These are phyloP conservation scores for Amphiprion percula DNA, from an alignment of 2,113 vertebrate genomes.

Conservation along the genomic window DNA sequence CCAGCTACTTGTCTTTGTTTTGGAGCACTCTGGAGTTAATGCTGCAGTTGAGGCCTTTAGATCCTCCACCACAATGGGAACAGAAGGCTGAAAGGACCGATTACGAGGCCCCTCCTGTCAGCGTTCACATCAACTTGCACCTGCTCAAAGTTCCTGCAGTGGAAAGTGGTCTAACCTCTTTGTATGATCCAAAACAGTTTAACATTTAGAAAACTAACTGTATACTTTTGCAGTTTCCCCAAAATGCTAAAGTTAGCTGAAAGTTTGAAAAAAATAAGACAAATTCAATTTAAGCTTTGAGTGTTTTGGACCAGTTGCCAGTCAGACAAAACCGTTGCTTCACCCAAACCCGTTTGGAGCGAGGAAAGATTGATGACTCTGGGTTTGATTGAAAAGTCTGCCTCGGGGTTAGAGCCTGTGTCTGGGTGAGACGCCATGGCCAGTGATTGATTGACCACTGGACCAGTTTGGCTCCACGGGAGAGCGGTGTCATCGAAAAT, in stretches of 20 bases:
- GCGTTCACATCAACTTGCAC: too few relatives aligned
- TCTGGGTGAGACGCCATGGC: slow-evolving; percentile 79
- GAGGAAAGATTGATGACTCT: slow-evolving; percentile 83
- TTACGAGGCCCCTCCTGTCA: too few relatives aligned
- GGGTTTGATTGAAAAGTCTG: slow-evolving; percentile 87
- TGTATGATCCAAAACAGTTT: too few relatives aligned
- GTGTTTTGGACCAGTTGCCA: slow-evolving; percentile 60
- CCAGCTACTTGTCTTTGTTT: too few relatives aligned
- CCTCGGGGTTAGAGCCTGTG: slow-evolving; percentile 79
- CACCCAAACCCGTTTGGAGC: slow-evolving; percentile 51
- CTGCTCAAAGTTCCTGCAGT: too few relatives aligned
- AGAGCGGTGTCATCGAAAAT: slow-evolving; percentile 75
- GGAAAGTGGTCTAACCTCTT: too few relatives aligned
- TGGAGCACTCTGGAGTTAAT: too few relatives aligned
- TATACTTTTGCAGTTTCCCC: not conserved
- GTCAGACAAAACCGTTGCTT: slow-evolving; percentile 64
- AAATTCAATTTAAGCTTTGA: slow-evolving; percentile 29
- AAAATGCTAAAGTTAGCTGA: slow-evolving; percentile 1
- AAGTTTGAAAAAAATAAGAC: not conserved
- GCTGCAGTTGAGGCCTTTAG: too few relatives aligned
- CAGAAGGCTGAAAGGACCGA: too few relatives aligned
- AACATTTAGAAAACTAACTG: too few relatives aligned
- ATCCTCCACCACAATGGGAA: too few relatives aligned
- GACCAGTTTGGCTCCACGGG: slow-evolving; percentile 63
- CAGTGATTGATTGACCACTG: slow-evolving; percentile 83